These are phyloP conservation scores for Pseudomyrmex dendroicus DNA, from an alignment of 1,140 invertebrate genomes.

Conservation along the genomic window DNA sequence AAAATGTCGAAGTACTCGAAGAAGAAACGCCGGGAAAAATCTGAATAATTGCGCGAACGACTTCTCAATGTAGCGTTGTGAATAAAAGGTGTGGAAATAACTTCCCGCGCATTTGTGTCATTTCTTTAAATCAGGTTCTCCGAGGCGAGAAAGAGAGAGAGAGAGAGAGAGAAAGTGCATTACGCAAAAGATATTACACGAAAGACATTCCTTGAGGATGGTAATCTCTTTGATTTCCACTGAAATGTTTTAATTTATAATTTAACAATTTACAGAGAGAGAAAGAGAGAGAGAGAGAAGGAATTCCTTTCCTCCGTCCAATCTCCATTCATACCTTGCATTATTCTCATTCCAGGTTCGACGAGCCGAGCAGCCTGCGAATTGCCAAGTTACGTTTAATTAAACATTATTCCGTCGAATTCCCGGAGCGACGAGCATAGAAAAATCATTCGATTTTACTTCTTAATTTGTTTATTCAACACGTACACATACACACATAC, in stretches of 20 bases:
- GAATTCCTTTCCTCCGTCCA: constrained; percentile 14
- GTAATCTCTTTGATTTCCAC: constrained; percentile 27
- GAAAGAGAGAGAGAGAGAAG: neutral
- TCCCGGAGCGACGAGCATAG: neutral
- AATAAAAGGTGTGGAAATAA: neutral
- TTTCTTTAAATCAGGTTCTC: neutral
- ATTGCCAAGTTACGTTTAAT: constrained; percentile 60
- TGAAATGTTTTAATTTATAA: constrained; percentile 68
- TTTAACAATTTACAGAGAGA: constrained; percentile 30
- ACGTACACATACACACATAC: neutral
- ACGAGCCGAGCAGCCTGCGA: constrained; percentile 55
- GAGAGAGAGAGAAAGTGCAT: neutral
- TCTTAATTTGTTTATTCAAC: constrained; percentile 6
- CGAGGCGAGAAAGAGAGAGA: too few relatives aligned
- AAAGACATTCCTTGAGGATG: neutral
- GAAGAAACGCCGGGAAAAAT: neutral
- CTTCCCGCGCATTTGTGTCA: neutral
- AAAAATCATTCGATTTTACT: constrained; percentile 8
- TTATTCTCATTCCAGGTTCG: constrained; percentile 62
- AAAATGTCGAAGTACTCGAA: neutral
- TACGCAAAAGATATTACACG: neutral
- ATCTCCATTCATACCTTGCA: constrained; percentile 35
- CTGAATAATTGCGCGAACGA: constrained; percentile 3
- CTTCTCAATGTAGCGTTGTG: neutral
- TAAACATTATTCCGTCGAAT: constrained; percentile 44